Percentiles rank a stretch among this genome's conserved stretches.
phyloP scores from a whole-genome alignment of 2,888 invertebrate genomes.

The Ormyrus rosae region DNA sequence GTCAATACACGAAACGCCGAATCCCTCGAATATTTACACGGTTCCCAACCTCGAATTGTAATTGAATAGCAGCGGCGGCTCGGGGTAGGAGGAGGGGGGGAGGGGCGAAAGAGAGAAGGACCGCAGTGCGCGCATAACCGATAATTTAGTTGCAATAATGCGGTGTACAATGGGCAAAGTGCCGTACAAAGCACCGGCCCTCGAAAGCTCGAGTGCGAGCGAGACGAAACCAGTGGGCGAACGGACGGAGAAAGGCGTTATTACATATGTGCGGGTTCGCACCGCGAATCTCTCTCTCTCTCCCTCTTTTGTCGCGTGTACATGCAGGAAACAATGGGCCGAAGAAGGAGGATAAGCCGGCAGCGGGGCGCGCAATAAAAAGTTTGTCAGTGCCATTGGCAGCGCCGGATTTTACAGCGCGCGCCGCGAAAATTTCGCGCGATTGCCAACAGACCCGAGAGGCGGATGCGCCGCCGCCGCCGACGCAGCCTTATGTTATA shows the following conservation, averaged over 20 bases:
- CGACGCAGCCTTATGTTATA: background rate
- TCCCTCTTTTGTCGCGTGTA: background rate
- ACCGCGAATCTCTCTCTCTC: background rate
- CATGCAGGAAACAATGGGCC: slow-evolving; percentile 32
- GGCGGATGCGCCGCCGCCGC: background rate
- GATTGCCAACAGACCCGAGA: background rate
- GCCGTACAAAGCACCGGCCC: slow-evolving; percentile 36
- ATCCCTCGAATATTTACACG: slow-evolving; percentile 33
- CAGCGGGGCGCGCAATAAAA: background rate
- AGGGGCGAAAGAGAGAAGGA: background rate
- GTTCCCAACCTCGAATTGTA: slow-evolving; percentile 4
- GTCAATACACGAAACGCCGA: too few relatives aligned
- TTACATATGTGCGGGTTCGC: slow-evolving; percentile 23
- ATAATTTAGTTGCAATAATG: slow-evolving; percentile 60
- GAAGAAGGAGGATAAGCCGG: slow-evolving; percentile 3
- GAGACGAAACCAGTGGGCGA: background rate
- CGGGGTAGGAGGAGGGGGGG: background rate
- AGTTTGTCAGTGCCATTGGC: slow-evolving; percentile 21
- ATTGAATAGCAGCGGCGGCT: slow-evolving; percentile 29
- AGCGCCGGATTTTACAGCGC: background rate
- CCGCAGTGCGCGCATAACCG: slow-evolving; percentile 41
- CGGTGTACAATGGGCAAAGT: slow-evolving; percentile 50
- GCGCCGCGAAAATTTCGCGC: slow-evolving; percentile 13
- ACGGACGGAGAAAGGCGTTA: slow-evolving; percentile 9
- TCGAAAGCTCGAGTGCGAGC: slow-evolving; percentile 14